Evolutionary conservation across 2,797 vertebrate genomes (phyloP).

Genomic region (Valencia hispanica): DNA sequence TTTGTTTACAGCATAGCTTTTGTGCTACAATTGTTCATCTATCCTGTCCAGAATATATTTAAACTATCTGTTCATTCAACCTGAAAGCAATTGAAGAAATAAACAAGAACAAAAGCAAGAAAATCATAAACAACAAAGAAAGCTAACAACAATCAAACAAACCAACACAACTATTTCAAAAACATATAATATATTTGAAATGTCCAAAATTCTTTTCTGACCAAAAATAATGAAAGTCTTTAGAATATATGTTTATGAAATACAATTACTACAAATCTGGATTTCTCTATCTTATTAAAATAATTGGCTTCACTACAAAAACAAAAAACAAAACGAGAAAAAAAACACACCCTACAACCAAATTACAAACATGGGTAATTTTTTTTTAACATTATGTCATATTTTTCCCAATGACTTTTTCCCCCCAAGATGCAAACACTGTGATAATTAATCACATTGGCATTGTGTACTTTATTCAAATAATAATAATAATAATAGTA

Average conservation of each 20-base stretch:
- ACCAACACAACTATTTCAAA: background rate
- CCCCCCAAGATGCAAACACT: too few relatives aligned
- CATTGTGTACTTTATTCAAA: too few relatives aligned
- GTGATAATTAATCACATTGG: too few relatives aligned
- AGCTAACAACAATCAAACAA: background rate
- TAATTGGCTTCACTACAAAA: background rate
- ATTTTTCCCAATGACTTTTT: background rate
- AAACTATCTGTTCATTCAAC: too few relatives aligned
- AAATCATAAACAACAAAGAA: background rate
- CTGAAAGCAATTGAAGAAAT: background rate
- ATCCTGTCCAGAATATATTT: background rate
- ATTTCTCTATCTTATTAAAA: too few relatives aligned
- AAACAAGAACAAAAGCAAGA: too few relatives aligned
- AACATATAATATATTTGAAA: background rate
- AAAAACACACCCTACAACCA: background rate
- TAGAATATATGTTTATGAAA: background rate
- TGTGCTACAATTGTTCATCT: background rate
- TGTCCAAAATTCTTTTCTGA: background rate
- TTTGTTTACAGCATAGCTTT: background rate
- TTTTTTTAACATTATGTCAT: background rate
- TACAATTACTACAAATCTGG: background rate
- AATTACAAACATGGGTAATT: background rate
- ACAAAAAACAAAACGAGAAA: background rate
- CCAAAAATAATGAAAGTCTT: background rate
- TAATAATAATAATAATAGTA: too few relatives aligned